Evolutionary conservation across 2,113 vertebrate species (phyloP).

Genomic region (Columba livia): DNA sequence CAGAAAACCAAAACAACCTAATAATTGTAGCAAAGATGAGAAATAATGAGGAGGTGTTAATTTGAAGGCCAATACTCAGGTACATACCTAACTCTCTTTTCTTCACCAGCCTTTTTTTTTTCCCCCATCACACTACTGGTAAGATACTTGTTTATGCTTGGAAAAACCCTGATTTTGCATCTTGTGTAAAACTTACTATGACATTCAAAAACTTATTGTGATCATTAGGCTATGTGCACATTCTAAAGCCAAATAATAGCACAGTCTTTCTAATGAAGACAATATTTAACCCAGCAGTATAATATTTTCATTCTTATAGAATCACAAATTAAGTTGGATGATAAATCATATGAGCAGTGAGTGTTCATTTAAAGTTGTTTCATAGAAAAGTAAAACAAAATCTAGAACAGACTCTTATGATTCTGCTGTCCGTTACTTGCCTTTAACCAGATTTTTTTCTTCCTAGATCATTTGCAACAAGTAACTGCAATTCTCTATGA

Average conservation of each 20-base stretch:
- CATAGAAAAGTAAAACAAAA: not conserved
- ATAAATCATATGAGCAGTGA: not conserved
- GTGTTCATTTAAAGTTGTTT: not conserved
- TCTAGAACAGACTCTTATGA: not conserved
- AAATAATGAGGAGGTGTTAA: not conserved
- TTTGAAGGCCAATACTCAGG: not conserved
- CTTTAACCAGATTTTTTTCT: not conserved
- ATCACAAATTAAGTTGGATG: not conserved
- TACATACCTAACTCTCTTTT: not conserved
- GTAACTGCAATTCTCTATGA: not conserved
- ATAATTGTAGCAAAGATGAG: not conserved
- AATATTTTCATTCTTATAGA: not conserved
- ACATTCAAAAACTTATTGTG: not conserved
- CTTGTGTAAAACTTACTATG: not conserved
- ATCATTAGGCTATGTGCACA: not conserved
- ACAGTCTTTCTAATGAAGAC: not conserved
- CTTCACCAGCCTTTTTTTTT: not conserved
- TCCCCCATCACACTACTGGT: fast-evolving
- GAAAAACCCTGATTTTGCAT: not conserved
- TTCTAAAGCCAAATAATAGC: not conserved
- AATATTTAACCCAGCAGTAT: not conserved
- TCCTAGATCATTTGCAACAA: not conserved
- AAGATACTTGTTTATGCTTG: not conserved
- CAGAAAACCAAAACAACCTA: not conserved
- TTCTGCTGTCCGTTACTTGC: not conserved